Evolutionary conservation across 2,888 invertebrate genomes (phyloP).

Genomic region (Eulithis testata): DNA sequence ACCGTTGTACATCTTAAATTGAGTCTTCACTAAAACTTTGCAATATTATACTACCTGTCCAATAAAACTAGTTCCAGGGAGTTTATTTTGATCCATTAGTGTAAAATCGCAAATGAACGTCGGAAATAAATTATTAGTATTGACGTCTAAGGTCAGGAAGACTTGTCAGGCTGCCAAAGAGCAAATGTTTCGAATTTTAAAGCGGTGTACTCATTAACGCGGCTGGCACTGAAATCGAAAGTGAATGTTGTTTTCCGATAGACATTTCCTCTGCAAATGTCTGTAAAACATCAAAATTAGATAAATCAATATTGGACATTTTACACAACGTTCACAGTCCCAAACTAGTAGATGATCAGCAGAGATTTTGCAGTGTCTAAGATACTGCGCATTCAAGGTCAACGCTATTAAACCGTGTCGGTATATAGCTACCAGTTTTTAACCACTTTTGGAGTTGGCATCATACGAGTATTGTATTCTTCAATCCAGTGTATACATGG

Average conservation of each 20-base stretch:
- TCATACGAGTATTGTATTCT: too few relatives aligned
- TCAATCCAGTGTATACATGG: too few relatives aligned
- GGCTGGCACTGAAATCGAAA: neutral
- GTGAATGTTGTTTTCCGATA: neutral
- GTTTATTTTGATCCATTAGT: slow-evolving; percentile 15
- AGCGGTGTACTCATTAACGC: slow-evolving; percentile 8
- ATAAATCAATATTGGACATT: too few relatives aligned
- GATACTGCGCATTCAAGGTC: too few relatives aligned
- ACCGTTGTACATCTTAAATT: slow-evolving; percentile 12
- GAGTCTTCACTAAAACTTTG: slow-evolving; percentile 5
- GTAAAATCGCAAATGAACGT: slow-evolving; percentile 34
- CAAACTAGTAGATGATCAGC: too few relatives aligned
- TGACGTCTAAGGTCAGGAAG: slow-evolving; percentile 50
- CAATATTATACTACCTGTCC: slow-evolving; percentile 4
- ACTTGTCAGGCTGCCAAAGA: slow-evolving; percentile 57
- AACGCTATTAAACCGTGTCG: too few relatives aligned
- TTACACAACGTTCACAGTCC: too few relatives aligned
- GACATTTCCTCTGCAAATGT: neutral
- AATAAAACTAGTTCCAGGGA: slow-evolving; percentile 2
- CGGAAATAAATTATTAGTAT: slow-evolving; percentile 59
- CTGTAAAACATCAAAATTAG: too few relatives aligned
- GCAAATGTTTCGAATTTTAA: slow-evolving; percentile 36
- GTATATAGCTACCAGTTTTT: too few relatives aligned
- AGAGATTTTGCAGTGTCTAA: too few relatives aligned
- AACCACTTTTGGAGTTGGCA: too few relatives aligned